phyloP scores from a whole-genome alignment of 2,113 vertebrate genomes.

The Melierax canorus region DNA sequence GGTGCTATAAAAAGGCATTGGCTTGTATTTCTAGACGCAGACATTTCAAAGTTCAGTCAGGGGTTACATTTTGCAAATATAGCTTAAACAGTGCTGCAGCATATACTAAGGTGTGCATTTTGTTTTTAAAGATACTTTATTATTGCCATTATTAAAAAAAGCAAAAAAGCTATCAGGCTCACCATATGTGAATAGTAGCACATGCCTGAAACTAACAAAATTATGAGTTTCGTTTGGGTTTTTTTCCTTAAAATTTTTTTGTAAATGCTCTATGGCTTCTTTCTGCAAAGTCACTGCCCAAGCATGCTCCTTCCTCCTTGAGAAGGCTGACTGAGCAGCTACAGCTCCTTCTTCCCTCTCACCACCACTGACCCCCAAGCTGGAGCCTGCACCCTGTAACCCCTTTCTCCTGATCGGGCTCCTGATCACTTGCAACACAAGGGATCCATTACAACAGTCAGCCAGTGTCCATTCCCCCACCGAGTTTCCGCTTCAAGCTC shows the following conservation, averaged over 20 bases:
- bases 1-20: conserved; percentile 32
- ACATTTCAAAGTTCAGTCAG: background rate
- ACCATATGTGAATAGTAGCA: background rate
- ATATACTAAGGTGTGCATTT: background rate
- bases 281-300: background rate
- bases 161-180: background rate
- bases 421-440: background rate
- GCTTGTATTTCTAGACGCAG: background rate
- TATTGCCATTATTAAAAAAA: background rate
- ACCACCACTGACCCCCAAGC: fast-evolving
- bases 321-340: background rate
- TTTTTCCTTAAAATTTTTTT: too few relatives aligned
- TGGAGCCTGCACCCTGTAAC: background rate
- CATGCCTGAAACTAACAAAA: background rate
- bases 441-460: fast-evolving
- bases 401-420: fast-evolving
- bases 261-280: background rate
- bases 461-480: background rate
- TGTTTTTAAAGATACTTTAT: background rate
- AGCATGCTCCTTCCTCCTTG: background rate
- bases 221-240: fast-evolving
- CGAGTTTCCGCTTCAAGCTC: background rate
- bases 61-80: background rate
- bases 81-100: background rate
- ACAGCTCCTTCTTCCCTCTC: background rate